A percentile compares a stretch with the other conserved stretches of the same genome.
phyloP scores from a whole-genome alignment of 2,113 vertebrate genomes.

The Pelusios castaneus region DNA sequence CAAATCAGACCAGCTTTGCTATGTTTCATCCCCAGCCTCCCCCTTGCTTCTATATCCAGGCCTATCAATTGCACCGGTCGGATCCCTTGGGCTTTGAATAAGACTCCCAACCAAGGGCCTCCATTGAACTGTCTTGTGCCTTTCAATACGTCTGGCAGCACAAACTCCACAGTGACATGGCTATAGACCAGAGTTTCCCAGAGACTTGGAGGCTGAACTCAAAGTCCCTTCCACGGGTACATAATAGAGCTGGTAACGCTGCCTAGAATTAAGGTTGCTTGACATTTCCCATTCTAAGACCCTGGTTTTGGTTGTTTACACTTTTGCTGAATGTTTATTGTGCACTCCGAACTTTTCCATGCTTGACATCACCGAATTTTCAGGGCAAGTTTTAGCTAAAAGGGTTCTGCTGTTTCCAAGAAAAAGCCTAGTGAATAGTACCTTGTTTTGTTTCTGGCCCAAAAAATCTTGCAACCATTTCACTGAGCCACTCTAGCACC shows the following conservation, averaged over 20 bases:
- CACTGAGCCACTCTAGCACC: no score
- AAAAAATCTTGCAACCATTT: not conserved
- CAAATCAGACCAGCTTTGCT: not conserved
- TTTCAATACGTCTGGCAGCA: not conserved
- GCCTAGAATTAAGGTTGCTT: not conserved
- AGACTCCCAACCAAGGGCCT: not conserved
- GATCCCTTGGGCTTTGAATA: not conserved
- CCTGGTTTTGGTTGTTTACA: not conserved
- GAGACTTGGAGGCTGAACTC: not conserved
- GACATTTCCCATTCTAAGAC: not conserved
- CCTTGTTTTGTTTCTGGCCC: not conserved
- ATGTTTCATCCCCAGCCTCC: no score
- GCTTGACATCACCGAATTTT: not conserved
- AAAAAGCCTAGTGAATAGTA: not conserved
- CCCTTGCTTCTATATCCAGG: no score
- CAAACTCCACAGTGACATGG: not conserved
- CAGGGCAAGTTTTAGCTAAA: not conserved
- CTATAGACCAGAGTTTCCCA: no score
- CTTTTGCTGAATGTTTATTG: not conserved
- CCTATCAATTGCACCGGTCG: no score
- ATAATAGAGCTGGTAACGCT: not conserved
- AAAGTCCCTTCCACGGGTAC: not conserved
- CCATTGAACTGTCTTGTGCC: not conserved
- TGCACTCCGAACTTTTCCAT: not conserved
- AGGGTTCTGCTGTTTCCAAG: not conserved